Evolutionary conservation across 2,797 vertebrate genomes (phyloP), one percentile per base, ranked within the genome.

Genomic region (Muscicapa comitata): DNA sequence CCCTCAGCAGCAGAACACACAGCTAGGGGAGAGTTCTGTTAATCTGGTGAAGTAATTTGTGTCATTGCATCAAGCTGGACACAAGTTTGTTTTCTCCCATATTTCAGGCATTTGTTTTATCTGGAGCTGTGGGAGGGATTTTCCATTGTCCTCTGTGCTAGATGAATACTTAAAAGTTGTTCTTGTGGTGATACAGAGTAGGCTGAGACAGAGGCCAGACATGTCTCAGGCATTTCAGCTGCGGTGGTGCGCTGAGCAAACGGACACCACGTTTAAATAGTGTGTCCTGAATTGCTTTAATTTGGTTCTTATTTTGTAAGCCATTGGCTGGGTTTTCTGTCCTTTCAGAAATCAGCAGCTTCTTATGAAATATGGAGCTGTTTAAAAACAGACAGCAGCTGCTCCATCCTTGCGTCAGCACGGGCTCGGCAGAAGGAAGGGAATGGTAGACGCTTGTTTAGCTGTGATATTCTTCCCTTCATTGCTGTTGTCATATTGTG

Each of bases 371-470:
- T 95, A 90, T 94, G 94, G 93, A 93, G 92, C 93, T 96, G 93
- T 96, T 97, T 89, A 95, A 95, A 96, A 97, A 94, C 93, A 96
- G 92, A 94, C 81, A 94, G 95, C 96, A 97, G 96, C 96, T 96
- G 95, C 95, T 97, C 95, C 96, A 95, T 89, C 89, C 91, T 77
- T 94, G 93, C 90, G 83, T 95, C 93, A 94, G 91, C 87, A 3
- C 75, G 86, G 95, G 4, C 85, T 79, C 79, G 57, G 94, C 91
- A 93, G 93, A 88, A 94, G 95, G 94, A 96, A 96, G 81, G 94
- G 87, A 94, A 94, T 42, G 84, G 94, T 85, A 95, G 96, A 95
- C 74, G 91, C 9, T 95, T 91, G 93, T 95, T 94, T 85, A 88
- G 94, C 92, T 94, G 80, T 94, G 92, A 87, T 90, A 88, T 88